Evolutionary conservation across 2,797 vertebrate genomes (phyloP).

Genomic region (Periophthalmus magnuspinnatus): DNA sequence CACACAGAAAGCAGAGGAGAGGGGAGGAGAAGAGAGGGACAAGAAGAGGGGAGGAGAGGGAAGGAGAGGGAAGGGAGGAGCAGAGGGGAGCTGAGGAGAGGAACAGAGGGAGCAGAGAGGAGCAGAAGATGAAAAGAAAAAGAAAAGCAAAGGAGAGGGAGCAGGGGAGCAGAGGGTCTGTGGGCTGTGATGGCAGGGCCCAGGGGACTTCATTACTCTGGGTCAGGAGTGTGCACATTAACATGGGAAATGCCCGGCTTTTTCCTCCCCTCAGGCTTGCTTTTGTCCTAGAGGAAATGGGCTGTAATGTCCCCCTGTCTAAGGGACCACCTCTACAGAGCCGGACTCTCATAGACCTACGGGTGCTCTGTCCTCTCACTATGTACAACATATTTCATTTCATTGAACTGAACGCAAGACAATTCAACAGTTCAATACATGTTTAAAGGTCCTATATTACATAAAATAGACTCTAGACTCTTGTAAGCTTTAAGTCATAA

Average conservation of each 20-base stretch:
- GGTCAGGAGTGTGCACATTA: slow-evolving; percentile 28
- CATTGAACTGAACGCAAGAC: no score
- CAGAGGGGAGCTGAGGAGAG: no score
- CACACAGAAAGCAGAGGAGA: background rate
- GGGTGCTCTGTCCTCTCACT: background rate
- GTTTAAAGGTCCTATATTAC: no score
- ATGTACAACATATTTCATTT: background rate
- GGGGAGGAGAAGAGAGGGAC: background rate
- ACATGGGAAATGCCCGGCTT: slow-evolving; percentile 37
- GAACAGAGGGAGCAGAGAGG: no score
- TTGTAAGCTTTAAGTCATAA: no score
- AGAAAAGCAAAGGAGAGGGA: no score
- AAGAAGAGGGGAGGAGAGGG: slow-evolving; percentile 15
- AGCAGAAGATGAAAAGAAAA: no score
- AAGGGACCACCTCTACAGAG: slow-evolving; percentile 24
- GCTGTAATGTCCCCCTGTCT: slow-evolving; percentile 14
- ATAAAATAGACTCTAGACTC: no score
- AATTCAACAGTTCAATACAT: no score
- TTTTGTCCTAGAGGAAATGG: slow-evolving; percentile 42
- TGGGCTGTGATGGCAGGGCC: slow-evolving; percentile 30
- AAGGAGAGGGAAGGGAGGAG: slow-evolving; percentile 13
- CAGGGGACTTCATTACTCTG: slow-evolving; percentile 57
- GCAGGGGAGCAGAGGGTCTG: no score
- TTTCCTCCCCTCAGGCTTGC: slow-evolving; percentile 53
- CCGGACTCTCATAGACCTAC: background rate